Base-by-base conservation (phyloP, 2,888 invertebrate species). In the Tinea trinotella region DNA sequence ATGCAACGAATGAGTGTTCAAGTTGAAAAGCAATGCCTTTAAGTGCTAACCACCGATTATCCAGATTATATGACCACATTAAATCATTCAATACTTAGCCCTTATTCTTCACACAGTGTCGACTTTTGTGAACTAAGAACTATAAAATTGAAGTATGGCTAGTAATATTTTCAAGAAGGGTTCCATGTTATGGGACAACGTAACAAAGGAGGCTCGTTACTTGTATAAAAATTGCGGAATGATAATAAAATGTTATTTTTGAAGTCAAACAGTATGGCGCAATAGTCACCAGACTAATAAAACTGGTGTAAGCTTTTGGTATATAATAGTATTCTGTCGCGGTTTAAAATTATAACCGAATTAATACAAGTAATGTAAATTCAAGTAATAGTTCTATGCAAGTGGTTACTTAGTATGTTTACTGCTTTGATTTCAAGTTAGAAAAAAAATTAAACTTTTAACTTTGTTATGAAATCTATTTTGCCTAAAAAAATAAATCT, bases 101-200 rank as follows among this genome's bases (percentile, higher is more conserved):
- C 65, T 70, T 67, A 69, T 74, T 67, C 69, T 68, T 67, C 65
- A 64, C 64, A 17, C 12, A n/a, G 4, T n/a, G 64, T 63, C 62
- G 64, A 17, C 64, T 59, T 62, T 30, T 67, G 66, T 76, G 82
- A 81, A 82, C 82, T 81, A 83, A 76, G 80, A 78, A 76, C 83
- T 78, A 79, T 82, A 83, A 84, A 82, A 74, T 82, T 83, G 79
- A 83, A 76, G 79, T 69, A 81, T 78, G 68, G 71, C 74, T 64
- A 62, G 70, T 68, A 52, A 52, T 70, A 73, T 72, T 67, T 30
- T 78, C 70, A 34, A 77, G 76, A 81, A 73, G 74, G 73, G 68
- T 65, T 64, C 64, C 66, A 72, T 74, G 76, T 78, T 74, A 74
- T 70, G 70, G 75, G 73, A 71, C 65, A 63, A 60, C 69, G 59